Conservation (phyloP, 2,888 invertebrate species). For the Agrotis clavis region DNA sequence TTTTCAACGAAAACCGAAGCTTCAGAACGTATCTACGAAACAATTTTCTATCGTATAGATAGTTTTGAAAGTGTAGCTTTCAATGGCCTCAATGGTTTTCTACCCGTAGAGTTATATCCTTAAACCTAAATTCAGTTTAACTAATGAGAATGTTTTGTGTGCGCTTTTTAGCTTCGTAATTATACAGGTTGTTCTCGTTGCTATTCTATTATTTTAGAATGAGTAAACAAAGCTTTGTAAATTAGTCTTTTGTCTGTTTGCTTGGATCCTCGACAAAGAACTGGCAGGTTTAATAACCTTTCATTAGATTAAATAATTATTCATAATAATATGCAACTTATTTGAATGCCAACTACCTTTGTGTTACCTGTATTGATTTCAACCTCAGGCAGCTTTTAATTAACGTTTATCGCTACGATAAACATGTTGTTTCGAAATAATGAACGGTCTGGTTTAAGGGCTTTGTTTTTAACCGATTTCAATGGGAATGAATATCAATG, state of each 20-base stretch:
- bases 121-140: constrained; percentile 68
- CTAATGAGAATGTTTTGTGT: constrained; percentile 61
- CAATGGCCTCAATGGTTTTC: constrained; percentile 59
- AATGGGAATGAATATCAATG: constrained; percentile 26
- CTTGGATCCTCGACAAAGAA: constrained; percentile 35
- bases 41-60: neutral
- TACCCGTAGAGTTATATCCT: constrained; percentile 63
- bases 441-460: constrained; percentile 11
- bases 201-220: constrained; percentile 59
- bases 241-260: constrained; percentile 51
- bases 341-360: constrained; percentile 4
- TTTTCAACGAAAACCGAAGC: constrained; percentile 12
- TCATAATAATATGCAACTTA: constrained; percentile 13
- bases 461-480: constrained; percentile 32
- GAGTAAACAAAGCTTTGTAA: constrained; percentile 58
- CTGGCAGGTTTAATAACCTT: constrained; percentile 35
- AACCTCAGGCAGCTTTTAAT: constrained; percentile 26
- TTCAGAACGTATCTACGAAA: neutral
- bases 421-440: constrained; percentile 37
- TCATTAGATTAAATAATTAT: constrained; percentile 20
- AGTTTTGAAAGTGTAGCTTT: constrained; percentile 34
- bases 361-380: constrained; percentile 34
- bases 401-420: constrained; percentile 21
- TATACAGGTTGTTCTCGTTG: constrained; percentile 52
- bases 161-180: constrained; percentile 64